A percentile compares a stretch with the other conserved stretches of the same genome.
These are phyloP conservation scores for Ephialtes manifestator DNA, from an alignment of 2,888 invertebrate genomes.

Conservation along the genomic window DNA sequence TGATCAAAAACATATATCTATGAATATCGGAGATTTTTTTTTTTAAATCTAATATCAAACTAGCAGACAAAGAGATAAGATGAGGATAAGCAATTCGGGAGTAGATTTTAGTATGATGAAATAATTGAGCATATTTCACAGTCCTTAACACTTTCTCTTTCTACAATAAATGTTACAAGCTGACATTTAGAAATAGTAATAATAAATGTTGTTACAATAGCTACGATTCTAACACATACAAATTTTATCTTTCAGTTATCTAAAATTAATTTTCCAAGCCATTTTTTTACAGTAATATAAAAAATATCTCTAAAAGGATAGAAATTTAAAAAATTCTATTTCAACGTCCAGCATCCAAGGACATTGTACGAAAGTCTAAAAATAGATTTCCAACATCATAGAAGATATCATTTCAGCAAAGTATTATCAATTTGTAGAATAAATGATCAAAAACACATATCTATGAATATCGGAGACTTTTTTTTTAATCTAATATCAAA, in stretches of 20 bases:
- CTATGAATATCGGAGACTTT: too few relatives aligned
- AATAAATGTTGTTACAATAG: too few relatives aligned
- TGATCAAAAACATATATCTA: neutral
- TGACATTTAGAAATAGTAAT: constrained; percentile 31
- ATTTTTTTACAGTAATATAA: too few relatives aligned
- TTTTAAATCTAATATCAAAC: neutral
- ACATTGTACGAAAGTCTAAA: neutral
- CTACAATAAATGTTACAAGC: neutral
- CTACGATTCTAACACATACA: too few relatives aligned
- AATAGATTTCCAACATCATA: neutral
- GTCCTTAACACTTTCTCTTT: neutral
- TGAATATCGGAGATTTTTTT: too few relatives aligned
- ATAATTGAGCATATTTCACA: neutral
- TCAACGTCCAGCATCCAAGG: neutral
- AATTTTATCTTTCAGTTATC: too few relatives aligned
- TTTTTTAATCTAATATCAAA: neutral
- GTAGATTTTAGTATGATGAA: neutral
- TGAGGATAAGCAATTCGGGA: neutral
- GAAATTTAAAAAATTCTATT: neutral
- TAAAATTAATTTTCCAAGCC: too few relatives aligned
- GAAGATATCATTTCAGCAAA: neutral
- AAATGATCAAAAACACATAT: neutral
- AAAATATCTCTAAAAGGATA: too few relatives aligned
- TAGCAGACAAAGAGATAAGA: neutral
- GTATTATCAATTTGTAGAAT: neutral